Conservation (phyloP, 2,888 invertebrate genomes). For the Chrysina gloriosa region DNA sequence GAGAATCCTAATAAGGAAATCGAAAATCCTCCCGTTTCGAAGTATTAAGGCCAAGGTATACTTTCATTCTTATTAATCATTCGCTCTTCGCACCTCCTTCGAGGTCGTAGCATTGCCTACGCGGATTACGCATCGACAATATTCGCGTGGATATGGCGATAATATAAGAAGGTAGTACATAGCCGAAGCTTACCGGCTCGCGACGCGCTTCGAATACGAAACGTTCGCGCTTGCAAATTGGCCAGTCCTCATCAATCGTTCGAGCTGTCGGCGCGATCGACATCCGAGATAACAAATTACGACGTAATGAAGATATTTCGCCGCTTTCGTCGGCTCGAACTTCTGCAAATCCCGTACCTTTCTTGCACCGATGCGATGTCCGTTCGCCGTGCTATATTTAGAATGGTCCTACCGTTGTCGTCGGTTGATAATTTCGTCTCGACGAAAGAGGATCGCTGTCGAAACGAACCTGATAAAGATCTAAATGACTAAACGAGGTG, state of each 20-base stretch:
- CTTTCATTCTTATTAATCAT: no score
- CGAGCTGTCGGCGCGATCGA: conserved; percentile 21
- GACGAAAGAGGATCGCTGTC: background rate
- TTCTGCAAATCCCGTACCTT: background rate
- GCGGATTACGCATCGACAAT: no score
- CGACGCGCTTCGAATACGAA: conserved; percentile 24
- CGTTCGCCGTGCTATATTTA: background rate
- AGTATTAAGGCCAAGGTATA: no score
- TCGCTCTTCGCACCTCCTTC: no score
- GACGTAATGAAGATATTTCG: conserved; percentile 31
- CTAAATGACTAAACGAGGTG: conserved; percentile 8
- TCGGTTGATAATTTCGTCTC: background rate
- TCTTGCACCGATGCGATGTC: background rate
- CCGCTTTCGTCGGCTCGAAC: background rate
- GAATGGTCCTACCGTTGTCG: no score
- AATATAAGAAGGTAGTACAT: background rate
- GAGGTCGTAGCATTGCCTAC: no score
- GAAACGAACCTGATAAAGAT: conserved; percentile 15
- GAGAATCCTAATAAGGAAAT: no score
- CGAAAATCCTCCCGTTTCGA: no score
- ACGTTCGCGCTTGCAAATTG: conserved; percentile 24
- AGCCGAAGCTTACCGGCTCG: conserved; percentile 11
- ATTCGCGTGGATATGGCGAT: background rate
- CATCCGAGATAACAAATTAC: conserved; percentile 26
- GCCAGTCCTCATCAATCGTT: background rate